These are phyloP conservation scores for Oenanthe oenanthe DNA, from an alignment of 2,113 vertebrate species.

Conservation along the genomic window DNA sequence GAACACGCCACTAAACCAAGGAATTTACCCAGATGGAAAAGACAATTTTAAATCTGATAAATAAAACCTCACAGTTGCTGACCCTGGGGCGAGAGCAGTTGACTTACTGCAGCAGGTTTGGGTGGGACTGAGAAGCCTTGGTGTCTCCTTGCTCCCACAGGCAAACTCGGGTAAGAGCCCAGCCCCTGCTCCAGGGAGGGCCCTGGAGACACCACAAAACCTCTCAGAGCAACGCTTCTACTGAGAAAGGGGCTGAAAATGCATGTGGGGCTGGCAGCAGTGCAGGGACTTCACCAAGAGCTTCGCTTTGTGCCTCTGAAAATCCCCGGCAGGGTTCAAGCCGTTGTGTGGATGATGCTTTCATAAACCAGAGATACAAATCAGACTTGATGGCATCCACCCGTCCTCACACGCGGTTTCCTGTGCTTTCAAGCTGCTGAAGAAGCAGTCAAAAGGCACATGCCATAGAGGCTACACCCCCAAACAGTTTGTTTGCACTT, in stretches of 20 bases:
- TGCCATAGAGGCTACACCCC: conserved; percentile 22
- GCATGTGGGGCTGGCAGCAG: background rate
- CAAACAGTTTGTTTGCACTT: conserved; percentile 35
- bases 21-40: background rate
- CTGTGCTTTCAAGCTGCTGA: conserved; percentile 50
- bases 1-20: conserved; percentile 19
- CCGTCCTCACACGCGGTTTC: background rate
- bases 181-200: background rate
- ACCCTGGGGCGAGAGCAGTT: background rate
- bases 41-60: conserved; percentile 30
- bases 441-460: background rate
- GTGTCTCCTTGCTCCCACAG: background rate
- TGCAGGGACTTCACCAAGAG: background rate
- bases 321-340: background rate
- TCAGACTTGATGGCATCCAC: background rate
- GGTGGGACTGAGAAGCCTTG: background rate
- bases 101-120: background rate
- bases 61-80: conserved; percentile 63
- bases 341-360: background rate
- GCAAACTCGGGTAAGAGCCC: background rate
- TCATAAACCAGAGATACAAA: conserved; percentile 14
- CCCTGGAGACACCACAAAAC: background rate
- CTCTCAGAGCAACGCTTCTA: background rate
- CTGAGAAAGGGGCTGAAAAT: background rate
- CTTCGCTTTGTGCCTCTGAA: background rate